phyloP scores from a whole-genome alignment of 2,797 vertebrate genomes.

The Gouania willdenowi region DNA sequence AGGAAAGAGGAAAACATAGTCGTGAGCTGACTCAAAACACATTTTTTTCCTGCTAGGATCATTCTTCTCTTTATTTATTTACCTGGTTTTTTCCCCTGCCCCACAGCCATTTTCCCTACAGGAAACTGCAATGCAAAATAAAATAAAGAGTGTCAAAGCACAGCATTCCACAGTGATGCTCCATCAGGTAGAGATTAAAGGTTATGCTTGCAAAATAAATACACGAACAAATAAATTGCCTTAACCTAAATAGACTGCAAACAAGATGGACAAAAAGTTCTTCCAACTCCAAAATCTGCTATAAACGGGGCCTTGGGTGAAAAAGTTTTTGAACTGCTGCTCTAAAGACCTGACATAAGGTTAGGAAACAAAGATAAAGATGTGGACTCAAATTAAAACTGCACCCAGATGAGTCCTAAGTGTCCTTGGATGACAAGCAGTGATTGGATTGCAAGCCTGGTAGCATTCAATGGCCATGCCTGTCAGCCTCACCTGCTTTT shows the following conservation, averaged over 20 bases:
- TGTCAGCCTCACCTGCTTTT: constrained; percentile 71
- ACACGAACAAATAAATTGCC: no score
- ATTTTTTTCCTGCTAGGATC: not conserved
- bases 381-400: constrained; percentile 62
- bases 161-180: constrained; percentile 17
- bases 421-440: constrained; percentile 72
- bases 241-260: no score
- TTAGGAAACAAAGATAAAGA: constrained; percentile 52
- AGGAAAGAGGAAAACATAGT: constrained; percentile 9
- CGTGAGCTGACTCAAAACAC: not conserved
- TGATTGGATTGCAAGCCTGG: constrained; percentile 74
- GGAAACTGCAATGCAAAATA: constrained; percentile 46
- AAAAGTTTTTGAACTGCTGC: no score
- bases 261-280: constrained; percentile 7
- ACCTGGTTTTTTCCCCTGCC: constrained; percentile 21
- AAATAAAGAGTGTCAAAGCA: constrained; percentile 15
- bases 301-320: no score
- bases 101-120: constrained; percentile 32
- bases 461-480: constrained; percentile 69
- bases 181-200: constrained; percentile 22
- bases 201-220: constrained; percentile 8
- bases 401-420: constrained; percentile 68
- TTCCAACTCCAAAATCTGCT: not conserved
- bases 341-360: constrained; percentile 35
- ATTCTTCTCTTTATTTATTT: constrained; percentile 11